A percentile compares a stretch with the other conserved stretches of the same genome.
These are phyloP conservation scores for Zaprionus ornatus DNA, from an alignment of 1,140 invertebrate species.

Conservation along the genomic window DNA sequence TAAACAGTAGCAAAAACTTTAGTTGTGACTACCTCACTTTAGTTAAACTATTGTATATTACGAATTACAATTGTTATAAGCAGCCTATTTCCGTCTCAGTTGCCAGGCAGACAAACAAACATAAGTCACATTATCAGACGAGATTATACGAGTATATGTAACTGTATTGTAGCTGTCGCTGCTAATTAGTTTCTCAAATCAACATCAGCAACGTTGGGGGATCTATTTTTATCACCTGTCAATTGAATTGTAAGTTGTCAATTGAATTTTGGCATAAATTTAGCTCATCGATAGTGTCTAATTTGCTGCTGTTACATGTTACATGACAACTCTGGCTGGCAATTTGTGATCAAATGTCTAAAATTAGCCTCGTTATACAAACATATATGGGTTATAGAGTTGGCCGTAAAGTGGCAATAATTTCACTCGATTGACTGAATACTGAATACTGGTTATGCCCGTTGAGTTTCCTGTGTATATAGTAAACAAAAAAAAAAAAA, in stretches of 20 bases:
- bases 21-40: neutral
- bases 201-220: neutral
- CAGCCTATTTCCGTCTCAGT: neutral
- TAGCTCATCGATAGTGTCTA: slow-evolving; percentile 18
- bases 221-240: slow-evolving; percentile 30
- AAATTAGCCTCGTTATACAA: slow-evolving; percentile 21
- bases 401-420: slow-evolving; percentile 13
- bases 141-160: neutral
- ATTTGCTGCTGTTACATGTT: slow-evolving; percentile 13
- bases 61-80: neutral
- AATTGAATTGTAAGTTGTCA: slow-evolving; percentile 34
- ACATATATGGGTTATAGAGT: slow-evolving; percentile 18
- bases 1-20: neutral
- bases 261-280: slow-evolving; percentile 21
- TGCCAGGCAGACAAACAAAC: neutral
- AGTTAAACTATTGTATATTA: too few species aligned
- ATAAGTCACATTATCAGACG: neutral
- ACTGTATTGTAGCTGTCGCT: neutral
- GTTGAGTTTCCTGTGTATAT: slow-evolving; percentile 28
- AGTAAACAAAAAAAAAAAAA: too few species aligned
- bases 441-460: slow-evolving; percentile 34
- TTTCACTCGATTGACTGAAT: slow-evolving; percentile 13
- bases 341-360: slow-evolving; percentile 5
- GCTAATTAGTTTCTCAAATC: slow-evolving; percentile 39
- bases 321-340: neutral